phyloP scores from a whole-genome alignment of 2,888 invertebrate genomes.

The Nemurella pictetii region DNA sequence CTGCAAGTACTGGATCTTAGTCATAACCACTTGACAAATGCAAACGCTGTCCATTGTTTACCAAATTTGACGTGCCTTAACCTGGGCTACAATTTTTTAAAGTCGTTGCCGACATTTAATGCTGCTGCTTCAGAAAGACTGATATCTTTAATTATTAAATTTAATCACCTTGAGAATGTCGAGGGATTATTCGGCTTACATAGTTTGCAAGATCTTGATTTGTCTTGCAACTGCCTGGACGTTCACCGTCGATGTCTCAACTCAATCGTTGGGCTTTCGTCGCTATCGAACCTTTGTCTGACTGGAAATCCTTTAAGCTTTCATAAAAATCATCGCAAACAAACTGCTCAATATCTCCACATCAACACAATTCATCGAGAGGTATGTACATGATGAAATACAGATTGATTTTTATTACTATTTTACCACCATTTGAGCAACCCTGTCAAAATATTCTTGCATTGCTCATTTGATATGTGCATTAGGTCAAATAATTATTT shows the following conservation, averaged over 20 bases:
- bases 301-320: conserved; percentile 65
- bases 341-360: conserved; percentile 60
- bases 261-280: conserved; percentile 59
- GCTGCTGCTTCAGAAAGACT: conserved; percentile 59
- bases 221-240: conserved; percentile 65
- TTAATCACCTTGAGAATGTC: conserved; percentile 67
- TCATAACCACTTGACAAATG: conserved; percentile 62
- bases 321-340: conserved; percentile 61
- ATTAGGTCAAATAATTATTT: not conserved
- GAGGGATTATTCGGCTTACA: conserved; percentile 57
- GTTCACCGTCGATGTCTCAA: conserved; percentile 60
- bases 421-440: not conserved
- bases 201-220: conserved; percentile 61
- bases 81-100: conserved; percentile 65
- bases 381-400: conserved; percentile 45
- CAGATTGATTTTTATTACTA: not conserved
- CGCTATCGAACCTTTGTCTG: conserved; percentile 59
- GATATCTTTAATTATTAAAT: conserved; percentile 61
- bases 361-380: conserved; percentile 57
- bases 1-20: conserved; percentile 66
- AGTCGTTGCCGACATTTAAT: conserved; percentile 60
- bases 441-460: not conserved
- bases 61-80: conserved; percentile 65
- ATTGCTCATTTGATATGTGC: not conserved
- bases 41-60: conserved; percentile 60